These are phyloP conservation scores for Tetragonula carbonaria DNA, from an alignment of 2,888 invertebrate genomes.

Conservation along the genomic window DNA sequence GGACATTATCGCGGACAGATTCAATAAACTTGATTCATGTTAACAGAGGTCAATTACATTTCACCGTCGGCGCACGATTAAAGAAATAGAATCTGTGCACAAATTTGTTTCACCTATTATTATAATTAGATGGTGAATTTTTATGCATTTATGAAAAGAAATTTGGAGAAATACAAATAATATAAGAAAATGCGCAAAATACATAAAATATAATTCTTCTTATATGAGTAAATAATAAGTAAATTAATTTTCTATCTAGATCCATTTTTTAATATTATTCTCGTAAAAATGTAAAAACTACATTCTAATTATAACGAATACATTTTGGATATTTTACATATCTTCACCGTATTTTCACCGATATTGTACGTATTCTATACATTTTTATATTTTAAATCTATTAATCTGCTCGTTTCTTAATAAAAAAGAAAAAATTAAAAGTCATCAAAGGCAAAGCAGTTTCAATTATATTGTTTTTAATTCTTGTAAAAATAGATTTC, in stretches of 20 bases:
- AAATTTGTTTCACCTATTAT: not conserved
- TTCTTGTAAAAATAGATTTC: not conserved
- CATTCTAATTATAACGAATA: not conserved
- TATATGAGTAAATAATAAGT: too few species aligned
- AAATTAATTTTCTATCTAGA: too few species aligned
- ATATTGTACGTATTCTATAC: not conserved
- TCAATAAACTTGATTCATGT: conserved; percentile 68
- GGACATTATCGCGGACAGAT: conserved; percentile 66
- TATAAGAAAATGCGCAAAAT: too few species aligned
- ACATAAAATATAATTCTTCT: too few species aligned
- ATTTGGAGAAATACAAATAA: too few species aligned
- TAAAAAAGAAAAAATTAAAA: not conserved
- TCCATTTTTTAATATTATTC: too few species aligned
- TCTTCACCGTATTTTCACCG: not conserved
- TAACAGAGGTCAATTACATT: conserved; percentile 74
- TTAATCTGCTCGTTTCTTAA: not conserved
- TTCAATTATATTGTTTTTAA: not conserved
- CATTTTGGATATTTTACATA: not conserved
- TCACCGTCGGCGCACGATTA: conserved; percentile 48
- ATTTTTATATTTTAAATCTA: not conserved
- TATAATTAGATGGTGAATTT: not conserved
- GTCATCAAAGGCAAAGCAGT: not conserved
- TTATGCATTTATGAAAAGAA: not conserved
- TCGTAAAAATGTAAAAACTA: too few species aligned
- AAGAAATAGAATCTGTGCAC: conserved; percentile 12